Evolutionary conservation across 2,888 invertebrate species (phyloP).

Genomic region (Hipparchia semele): DNA sequence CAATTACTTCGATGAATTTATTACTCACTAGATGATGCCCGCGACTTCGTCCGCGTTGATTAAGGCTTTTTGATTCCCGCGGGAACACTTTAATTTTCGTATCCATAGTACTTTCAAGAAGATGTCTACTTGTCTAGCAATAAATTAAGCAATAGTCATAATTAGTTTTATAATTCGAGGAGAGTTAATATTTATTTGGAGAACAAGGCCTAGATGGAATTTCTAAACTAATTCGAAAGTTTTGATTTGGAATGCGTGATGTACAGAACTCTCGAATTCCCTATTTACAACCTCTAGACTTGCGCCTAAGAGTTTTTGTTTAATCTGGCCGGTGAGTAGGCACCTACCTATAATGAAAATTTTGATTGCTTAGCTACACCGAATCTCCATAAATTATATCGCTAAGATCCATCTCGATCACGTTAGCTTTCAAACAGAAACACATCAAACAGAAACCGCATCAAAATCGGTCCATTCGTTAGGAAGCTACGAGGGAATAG

Average conservation of each 20-base stretch:
- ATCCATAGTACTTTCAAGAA: neutral
- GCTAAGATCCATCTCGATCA: too few relatives aligned
- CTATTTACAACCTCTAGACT: conserved; percentile 22
- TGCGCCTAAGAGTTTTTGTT: conserved; percentile 5
- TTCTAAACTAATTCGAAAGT: conserved; percentile 35
- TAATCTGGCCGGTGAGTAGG: too few relatives aligned
- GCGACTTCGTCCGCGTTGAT: too few relatives aligned
- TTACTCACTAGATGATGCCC: neutral
- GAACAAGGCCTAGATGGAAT: conserved; percentile 30
- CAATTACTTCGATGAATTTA: neutral
- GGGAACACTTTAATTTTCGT: too few relatives aligned
- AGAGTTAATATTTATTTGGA: conserved; percentile 23
- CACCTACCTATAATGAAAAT: too few relatives aligned
- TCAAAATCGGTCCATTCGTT: too few relatives aligned
- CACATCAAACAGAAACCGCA: too few relatives aligned
- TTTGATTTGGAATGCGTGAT: conserved; percentile 36
- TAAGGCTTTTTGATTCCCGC: too few relatives aligned
- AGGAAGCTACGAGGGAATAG: too few relatives aligned
- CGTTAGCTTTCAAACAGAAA: too few relatives aligned
- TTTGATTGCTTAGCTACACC: too few relatives aligned
- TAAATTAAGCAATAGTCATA: neutral
- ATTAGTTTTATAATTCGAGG: neutral
- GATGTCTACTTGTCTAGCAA: neutral
- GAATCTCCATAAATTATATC: too few relatives aligned
- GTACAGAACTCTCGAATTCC: conserved; percentile 28